phyloP scores from a whole-genome alignment of 2,113 vertebrate genomes.

The Laticauda laticaudata region DNA sequence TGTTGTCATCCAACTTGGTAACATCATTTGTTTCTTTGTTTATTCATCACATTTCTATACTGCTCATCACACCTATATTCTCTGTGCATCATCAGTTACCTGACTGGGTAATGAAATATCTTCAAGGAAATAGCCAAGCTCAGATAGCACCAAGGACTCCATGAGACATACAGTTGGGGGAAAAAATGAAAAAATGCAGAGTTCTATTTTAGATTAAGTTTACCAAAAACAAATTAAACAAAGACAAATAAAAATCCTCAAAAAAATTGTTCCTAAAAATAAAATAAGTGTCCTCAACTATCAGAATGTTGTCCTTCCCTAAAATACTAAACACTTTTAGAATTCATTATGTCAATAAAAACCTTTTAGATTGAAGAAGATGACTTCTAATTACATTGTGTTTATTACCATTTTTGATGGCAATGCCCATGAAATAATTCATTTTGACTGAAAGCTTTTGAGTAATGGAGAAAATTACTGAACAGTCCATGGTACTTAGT shows the following conservation, averaged over 20 bases:
- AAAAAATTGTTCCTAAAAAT: background rate
- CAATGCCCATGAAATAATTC: background rate
- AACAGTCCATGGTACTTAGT: background rate
- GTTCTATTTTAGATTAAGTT: background rate
- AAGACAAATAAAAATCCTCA: background rate
- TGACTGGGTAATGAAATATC: background rate
- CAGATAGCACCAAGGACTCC: background rate
- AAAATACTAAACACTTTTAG: background rate
- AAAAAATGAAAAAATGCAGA: background rate
- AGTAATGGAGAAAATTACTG: background rate
- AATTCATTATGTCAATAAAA: background rate
- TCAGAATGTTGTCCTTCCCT: background rate
- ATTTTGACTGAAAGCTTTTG: background rate
- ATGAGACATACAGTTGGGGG: background rate
- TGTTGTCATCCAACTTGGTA: background rate
- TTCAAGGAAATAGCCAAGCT: background rate
- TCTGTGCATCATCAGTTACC: background rate
- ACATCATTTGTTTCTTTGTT: background rate
- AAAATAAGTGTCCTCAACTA: background rate
- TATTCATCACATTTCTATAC: background rate
- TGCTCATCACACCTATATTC: background rate
- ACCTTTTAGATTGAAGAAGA: background rate
- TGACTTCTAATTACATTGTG: background rate
- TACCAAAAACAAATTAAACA: background rate
- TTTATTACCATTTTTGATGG: background rate